These are phyloP conservation scores for Rapana venosa DNA, from an alignment of 2,888 invertebrate species.

Conservation along the genomic window DNA sequence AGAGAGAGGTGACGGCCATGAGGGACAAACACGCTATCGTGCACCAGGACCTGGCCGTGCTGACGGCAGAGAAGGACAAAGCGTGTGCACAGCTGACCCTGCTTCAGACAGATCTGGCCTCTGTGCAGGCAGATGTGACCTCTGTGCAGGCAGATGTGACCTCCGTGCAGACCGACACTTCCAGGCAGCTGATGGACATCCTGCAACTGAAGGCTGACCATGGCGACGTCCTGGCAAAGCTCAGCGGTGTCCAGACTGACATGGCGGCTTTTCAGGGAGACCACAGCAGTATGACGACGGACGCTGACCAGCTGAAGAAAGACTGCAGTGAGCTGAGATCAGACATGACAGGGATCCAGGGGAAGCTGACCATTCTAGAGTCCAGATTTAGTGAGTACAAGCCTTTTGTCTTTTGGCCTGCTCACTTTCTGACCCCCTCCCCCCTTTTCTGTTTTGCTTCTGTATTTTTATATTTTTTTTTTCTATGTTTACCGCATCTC, in stretches of 20 bases:
- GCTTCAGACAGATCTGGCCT: background rate
- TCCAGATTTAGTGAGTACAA: too few species aligned
- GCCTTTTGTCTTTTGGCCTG: too few species aligned
- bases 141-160: background rate
- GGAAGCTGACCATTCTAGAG: too few species aligned
- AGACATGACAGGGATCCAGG: background rate
- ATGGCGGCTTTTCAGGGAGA: background rate
- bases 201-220: background rate
- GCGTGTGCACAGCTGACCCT: background rate
- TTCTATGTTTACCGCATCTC: too few species aligned
- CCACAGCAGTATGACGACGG: background rate
- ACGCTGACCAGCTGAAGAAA: background rate
- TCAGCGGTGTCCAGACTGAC: background rate
- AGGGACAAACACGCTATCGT: background rate
- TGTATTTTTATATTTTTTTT: too few species aligned
- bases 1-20: background rate
- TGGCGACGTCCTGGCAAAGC: background rate
- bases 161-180: background rate
- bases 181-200: too few species aligned
- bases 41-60: background rate
- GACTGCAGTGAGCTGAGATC: background rate
- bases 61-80: conserved; percentile 19
- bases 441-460: too few species aligned
- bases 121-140: background rate
- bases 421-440: too few species aligned